Base-by-base conservation (phyloP, 2,888 invertebrate genomes). In the Cybosia mesomella region DNA sequence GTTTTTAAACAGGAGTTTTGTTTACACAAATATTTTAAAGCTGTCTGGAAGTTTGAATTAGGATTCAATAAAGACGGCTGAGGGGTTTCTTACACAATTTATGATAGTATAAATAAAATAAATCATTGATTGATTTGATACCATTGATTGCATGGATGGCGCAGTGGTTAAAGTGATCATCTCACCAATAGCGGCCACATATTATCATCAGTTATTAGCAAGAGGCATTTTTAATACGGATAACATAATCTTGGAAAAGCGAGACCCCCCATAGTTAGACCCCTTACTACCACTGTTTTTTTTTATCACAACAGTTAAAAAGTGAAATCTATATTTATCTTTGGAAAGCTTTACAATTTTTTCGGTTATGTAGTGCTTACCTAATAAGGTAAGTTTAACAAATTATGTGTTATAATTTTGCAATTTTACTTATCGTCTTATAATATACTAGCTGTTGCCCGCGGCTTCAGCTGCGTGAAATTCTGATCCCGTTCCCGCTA, bases 11-110 rank as follows among this genome's bases (percentile, higher is more conserved):
- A 61, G 67, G 63, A 72, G 73, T 76, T 75, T 80, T 84, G 73
- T 79, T 82, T 82, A 76, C 74, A 82, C 74, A 78, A 76, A 81
- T 76, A 77, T 79, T 71, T 75, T 78, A 73, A 76, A 76, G 71
- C 71, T 75, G 76, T 75, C 79, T 68, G 58, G 58, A 68, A 69
- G 67, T 74, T 73, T 68, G 68, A 75, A 60, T 67, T 70, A 66
- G 62, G 61, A 64, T 73, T 74, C 73, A 67, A 69, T 74, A 74
- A 68, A 71, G 34, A 64, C 59, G 28, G 58, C 66, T 66, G 22
- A 36, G 11, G 39, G n/a, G 15, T 58, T 49, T 32, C 43, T 58
- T 43, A 18, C 18, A 49, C 49, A 18, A 49, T n/a, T n/a, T 1
- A 49, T 49, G n/a, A n/a, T n/a, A 5, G n/a, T 49, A n/a, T 49